Percentiles rank a stretch among this genome's conserved stretches.
These are phyloP conservation scores for Syngnathus rostellatus DNA, from an alignment of 2,797 vertebrate genomes.

Conservation along the genomic window DNA sequence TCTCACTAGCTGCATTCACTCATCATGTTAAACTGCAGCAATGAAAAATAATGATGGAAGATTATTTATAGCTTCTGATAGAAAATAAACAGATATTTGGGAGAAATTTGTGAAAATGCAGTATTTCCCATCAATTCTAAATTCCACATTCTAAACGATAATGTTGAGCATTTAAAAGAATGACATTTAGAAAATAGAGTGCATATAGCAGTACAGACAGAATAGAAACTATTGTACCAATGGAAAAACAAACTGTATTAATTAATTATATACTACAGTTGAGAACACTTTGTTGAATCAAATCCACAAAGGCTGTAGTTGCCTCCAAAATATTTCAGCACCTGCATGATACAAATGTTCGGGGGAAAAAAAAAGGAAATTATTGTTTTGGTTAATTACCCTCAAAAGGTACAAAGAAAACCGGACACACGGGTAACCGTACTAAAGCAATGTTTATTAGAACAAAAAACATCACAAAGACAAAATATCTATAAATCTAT, in stretches of 20 bases:
- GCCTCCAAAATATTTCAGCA: not conserved
- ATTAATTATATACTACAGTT: not conserved
- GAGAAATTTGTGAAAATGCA: not conserved
- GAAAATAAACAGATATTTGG: not conserved
- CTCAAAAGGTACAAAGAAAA: not conserved
- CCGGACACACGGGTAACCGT: slow-evolving; percentile 32
- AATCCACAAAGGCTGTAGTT: not conserved
- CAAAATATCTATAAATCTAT: slow-evolving; percentile 70
- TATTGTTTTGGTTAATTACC: not conserved
- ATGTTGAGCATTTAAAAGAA: not conserved
- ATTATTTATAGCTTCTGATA: not conserved
- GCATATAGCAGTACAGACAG: not conserved
- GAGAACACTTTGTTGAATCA: not conserved
- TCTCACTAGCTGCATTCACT: not conserved
- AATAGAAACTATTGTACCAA: not conserved
- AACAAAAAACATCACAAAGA: slow-evolving; percentile 69
- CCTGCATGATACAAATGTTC: not conserved
- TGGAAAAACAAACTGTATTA: not conserved
- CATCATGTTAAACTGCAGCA: not conserved
- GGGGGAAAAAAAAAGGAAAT: no score
- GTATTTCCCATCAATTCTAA: not conserved
- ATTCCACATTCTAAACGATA: not conserved
- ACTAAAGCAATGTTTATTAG: slow-evolving; percentile 75
- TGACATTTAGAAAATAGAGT: not conserved
- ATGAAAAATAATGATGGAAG: not conserved